Evolutionary conservation across 2,113 vertebrate genomes (phyloP), one percentile per base, ranked within the genome.

Genomic region (Lontra canadensis): DNA sequence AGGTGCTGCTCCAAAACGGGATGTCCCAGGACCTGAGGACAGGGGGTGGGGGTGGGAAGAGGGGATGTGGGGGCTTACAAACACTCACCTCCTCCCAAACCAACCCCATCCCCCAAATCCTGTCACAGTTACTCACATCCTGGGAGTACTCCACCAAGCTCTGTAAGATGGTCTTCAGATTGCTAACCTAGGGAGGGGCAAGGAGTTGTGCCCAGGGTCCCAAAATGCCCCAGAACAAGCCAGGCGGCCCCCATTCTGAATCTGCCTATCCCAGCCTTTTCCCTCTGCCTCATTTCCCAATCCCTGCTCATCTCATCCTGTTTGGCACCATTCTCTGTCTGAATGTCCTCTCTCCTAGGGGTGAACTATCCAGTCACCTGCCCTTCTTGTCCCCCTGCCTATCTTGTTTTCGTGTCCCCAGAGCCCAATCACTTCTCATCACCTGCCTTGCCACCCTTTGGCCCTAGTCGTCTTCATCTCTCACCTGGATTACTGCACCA

Each of bases 121-220:
- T 44, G 86, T 49, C 6, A 65, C 8, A 44, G 26, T 65, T 74
- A 98, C 99, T 99, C 98, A 99, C 99, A 69, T 99, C 99, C 23
- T 99, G 99, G 88, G 99, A 99, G 95, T 99, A 99, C 31, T 99
- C 99, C 98, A 99, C 94, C 95, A 99, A 97, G 88, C 99, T 99
- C 98, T 99, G 99, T 2, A 99, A 98, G 80, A 99, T 99, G 94
- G 98, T 99, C 97, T 99, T 99, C 97, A 99, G 98, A 97, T 99
- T 99, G 99, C 98, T 99, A 97, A 99, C 99, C 99, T 99, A 94
- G 82, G 88, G 82, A 97, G 82, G 17, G 31, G 17, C 44, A 85
- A 88, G 26, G 52, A 34, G 8, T 42, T 90, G 34, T 42, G 23
- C 78, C 69, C 29, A 69, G 59, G 61, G 39, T 47, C 20, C 39